Conservation (phyloP, 1,140 invertebrate species). For the Drosophila arizonae region DNA sequence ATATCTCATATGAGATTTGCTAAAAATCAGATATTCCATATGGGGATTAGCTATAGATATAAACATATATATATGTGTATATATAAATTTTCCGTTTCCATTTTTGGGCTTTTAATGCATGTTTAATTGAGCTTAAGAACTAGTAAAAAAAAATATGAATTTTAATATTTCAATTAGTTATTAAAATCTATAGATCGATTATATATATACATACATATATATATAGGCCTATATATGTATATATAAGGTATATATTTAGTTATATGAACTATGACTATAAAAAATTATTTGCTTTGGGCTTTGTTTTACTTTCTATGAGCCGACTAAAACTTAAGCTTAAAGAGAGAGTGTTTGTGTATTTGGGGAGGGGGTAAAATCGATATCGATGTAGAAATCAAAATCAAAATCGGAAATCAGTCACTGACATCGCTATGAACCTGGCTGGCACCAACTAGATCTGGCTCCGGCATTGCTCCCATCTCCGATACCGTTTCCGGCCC, state of each 20-base stretch:
- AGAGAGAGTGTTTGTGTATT: conserved; percentile 3
- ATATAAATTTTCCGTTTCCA: not conserved
- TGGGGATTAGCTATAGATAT: not conserved
- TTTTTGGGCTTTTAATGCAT: conserved; percentile 17
- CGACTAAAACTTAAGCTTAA: conserved; percentile 26
- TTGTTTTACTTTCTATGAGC: conserved; percentile 24
- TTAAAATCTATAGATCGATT: conserved; percentile 1
- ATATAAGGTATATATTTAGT: conserved; percentile 8
- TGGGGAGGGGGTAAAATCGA: not conserved
- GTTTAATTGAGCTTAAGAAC: conserved; percentile 15
- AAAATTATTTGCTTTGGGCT: conserved; percentile 35
- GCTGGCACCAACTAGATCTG: conserved; percentile 1
- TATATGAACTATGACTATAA: conserved; percentile 38
- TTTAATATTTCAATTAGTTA: conserved; percentile 32
- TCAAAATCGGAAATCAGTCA: conserved; percentile 54
- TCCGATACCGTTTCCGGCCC: not conserved
- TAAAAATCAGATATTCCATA: conserved; percentile 1
- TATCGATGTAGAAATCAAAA: not conserved
- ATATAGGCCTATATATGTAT: conserved; percentile 15
- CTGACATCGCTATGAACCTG: conserved; percentile 44
- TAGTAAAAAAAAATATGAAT: conserved; percentile 11
- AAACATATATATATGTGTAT: conserved; percentile 2
- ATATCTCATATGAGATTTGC: not conserved
- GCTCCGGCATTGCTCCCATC: not conserved
- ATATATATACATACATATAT: not conserved